Evolutionary conservation across 2,888 invertebrate species (phyloP), one percentile per base, ranked within the genome.

Genomic region (Cerastoderma edule): DNA sequence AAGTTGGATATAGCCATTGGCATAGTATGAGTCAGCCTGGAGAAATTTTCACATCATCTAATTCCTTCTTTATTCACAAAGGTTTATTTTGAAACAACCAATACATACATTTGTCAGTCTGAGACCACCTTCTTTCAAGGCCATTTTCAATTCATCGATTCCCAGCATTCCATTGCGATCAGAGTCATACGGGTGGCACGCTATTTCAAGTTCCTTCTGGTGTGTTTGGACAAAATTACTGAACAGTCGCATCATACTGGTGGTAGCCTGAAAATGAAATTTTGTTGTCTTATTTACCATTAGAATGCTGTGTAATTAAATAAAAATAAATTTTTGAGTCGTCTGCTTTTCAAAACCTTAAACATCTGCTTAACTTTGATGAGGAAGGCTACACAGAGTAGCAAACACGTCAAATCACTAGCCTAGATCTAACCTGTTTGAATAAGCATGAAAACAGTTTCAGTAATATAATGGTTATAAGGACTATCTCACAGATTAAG

Each of bases 21-120:
- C n/a, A n/a, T n/a, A n/a, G n/a, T n/a, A n/a, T n/a, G n/a, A 39
- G 39, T 13, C 39, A 8, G 39, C 16, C 39, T 39, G 39, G 8
- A 39, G 39, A 39, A 39, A 16, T 13, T 53, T 53, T 53, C 22
- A 53, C 8, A n/a, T 53, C n/a, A 53, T 8, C 16, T 6, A n/a
- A n/a, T 6, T 16, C 53, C 53, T n/a, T 53, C 24, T 53, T 44
- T 44, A 13, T 16, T 44, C 16, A 13, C 16, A 53, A 53, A 22
- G 53, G 53, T 8, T 53, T 53, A 53, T 8, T 53, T 53, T n/a
- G 6, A 28, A 28, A 28, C 39, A 39, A 63, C 8, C 16, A 19
- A 4, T 24, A 78, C 91, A 78, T 85, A 91, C 91, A 87, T 85
- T 89, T 13, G 91, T 92, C 22, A 92, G 85, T 39, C 90, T 79